Conservation (phyloP, 1,140 invertebrate species). For the Lordiphosa collinella region DNA sequence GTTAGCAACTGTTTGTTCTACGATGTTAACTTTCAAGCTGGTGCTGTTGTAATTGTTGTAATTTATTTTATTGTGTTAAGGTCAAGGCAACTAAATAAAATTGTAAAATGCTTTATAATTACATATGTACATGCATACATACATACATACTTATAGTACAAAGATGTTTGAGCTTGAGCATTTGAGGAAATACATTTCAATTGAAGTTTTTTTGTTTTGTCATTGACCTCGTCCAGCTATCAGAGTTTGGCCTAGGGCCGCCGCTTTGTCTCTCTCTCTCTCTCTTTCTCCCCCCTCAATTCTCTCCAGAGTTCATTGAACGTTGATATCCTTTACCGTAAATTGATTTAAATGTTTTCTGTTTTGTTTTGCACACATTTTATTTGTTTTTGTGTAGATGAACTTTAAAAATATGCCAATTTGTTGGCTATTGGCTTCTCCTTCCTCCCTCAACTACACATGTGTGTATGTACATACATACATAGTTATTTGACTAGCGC, state of each 20-base stretch:
- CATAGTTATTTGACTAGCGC: conserved; percentile 59
- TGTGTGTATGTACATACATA: no score
- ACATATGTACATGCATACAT: no score
- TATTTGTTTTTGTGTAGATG: conserved; percentile 40
- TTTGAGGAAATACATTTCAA: conserved; percentile 65
- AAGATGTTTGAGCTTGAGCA: conserved; percentile 26
- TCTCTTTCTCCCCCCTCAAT: neutral
- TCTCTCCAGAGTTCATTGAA: conserved; percentile 42
- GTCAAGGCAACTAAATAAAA: conserved; percentile 52
- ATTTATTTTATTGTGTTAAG: conserved; percentile 78
- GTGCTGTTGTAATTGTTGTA: conserved; percentile 51
- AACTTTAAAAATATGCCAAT: conserved; percentile 66
- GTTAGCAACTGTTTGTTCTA: no score
- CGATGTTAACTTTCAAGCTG: conserved; percentile 1
- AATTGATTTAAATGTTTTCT: conserved; percentile 48
- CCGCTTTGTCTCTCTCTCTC: neutral
- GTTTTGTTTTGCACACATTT: conserved; percentile 11
- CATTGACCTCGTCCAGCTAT: conserved; percentile 44
- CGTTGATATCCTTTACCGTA: conserved; percentile 67
- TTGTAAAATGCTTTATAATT: conserved; percentile 63
- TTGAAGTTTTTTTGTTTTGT: conserved; percentile 35
- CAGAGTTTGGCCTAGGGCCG: conserved; percentile 14
- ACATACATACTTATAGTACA: conserved; percentile 13
- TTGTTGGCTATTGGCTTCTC: neutral
- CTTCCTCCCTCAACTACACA: conserved; percentile 6